Evolutionary conservation across 1,140 invertebrate genomes (phyloP).

Genomic region (Drosophila azteca): DNA sequence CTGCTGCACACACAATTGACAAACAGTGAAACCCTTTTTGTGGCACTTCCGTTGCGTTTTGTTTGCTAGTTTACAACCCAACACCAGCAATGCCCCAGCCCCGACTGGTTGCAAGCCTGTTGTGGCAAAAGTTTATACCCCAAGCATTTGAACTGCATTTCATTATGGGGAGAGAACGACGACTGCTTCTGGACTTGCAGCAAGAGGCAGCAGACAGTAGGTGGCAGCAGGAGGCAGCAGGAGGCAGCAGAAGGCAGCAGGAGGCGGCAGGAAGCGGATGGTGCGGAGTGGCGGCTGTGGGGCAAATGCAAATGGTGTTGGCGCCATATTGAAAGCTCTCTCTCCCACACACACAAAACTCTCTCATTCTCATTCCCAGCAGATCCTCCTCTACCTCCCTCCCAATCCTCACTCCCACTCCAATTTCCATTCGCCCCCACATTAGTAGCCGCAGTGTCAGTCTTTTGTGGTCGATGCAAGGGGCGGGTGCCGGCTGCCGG

Average conservation of each 20-base stretch:
- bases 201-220: background rate
- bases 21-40: conserved; percentile 81
- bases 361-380: no score
- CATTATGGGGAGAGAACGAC: conserved; percentile 52
- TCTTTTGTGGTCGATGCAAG: conserved; percentile 59
- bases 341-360: conserved; percentile 3
- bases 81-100: conserved; percentile 2
- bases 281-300: background rate
- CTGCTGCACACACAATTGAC: conserved; percentile 67
- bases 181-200: conserved; percentile 27
- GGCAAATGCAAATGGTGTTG: conserved; percentile 77
- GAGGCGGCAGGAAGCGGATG: background rate
- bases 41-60: conserved; percentile 78
- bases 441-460: conserved; percentile 66
- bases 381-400: background rate
- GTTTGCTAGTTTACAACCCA: conserved; percentile 74
- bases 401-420: background rate
- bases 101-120: conserved; percentile 25
- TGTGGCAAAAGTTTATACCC: conserved; percentile 77
- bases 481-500: background rate
- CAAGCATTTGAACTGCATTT: conserved; percentile 82
- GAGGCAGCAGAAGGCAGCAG: background rate
- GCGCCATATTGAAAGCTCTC: conserved; percentile 79
- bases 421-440: conserved; percentile 33
- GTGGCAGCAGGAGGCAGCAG: background rate